Evolutionary conservation across 1,140 invertebrate species (phyloP).

Genomic region (Dolichoris vasculosae): DNA sequence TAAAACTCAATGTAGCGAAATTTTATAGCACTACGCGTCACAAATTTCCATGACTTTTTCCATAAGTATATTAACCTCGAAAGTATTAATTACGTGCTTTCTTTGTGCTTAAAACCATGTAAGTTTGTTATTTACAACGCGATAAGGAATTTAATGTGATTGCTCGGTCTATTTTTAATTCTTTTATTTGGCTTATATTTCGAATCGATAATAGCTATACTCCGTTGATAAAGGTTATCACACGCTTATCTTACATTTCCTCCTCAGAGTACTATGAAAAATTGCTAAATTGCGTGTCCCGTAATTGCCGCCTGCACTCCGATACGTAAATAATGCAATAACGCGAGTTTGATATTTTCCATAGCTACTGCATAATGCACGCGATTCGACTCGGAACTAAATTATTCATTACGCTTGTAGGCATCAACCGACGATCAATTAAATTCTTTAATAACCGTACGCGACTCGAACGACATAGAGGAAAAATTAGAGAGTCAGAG

Average conservation of each 20-base stretch:
- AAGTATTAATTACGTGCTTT: too few relatives aligned
- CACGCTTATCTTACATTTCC: neutral
- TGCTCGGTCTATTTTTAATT: neutral
- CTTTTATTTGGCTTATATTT: neutral
- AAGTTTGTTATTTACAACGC: neutral
- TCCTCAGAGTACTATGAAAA: constrained; percentile 10
- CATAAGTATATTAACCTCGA: neutral
- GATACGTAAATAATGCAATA: constrained; percentile 9
- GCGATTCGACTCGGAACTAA: neutral
- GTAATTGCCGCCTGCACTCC: neutral
- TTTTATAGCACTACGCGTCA: neutral
- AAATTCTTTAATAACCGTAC: neutral
- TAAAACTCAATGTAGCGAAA: constrained; percentile 38
- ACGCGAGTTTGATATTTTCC: neutral
- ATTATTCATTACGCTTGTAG: neutral
- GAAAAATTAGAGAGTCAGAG: too few relatives aligned
- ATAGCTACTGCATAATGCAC: neutral
- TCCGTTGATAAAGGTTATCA: neutral
- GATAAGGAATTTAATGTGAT: neutral
- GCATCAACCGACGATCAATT: neutral
- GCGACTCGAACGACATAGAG: too few relatives aligned
- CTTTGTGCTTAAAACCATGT: neutral
- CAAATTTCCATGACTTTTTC: neutral
- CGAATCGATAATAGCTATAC: neutral
- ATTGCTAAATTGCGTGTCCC: constrained; percentile 35